A percentile compares a stretch with the other conserved stretches of the same genome.
phyloP scores from a whole-genome alignment of 1,140 invertebrate species.

The Philotrypesis tridentata region DNA sequence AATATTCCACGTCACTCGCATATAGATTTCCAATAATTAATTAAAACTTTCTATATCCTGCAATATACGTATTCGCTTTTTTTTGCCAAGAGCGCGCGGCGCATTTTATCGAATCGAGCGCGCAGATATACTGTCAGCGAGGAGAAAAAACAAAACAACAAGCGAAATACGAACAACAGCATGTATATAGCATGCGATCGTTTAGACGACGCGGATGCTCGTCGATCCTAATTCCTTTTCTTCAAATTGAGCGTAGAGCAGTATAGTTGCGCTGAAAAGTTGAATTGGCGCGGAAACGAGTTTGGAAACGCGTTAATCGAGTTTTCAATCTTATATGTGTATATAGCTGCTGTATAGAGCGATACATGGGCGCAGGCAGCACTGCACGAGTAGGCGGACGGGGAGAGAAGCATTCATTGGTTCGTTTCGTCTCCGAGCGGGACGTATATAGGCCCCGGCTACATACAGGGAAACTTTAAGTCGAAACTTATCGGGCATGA shows the following conservation, averaged over 20 bases:
- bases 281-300: conserved; percentile 55
- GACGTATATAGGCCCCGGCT: too few species aligned
- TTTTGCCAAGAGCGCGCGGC: too few species aligned
- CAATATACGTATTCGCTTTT: background rate
- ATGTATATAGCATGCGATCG: background rate
- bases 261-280: conserved; percentile 51
- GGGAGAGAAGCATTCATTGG: background rate
- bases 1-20: background rate
- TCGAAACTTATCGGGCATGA: background rate
- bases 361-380: too few species aligned
- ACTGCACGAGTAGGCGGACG: too few species aligned
- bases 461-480: background rate
- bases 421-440: background rate
- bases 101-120: background rate
- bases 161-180: background rate
- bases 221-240: conserved; percentile 15
- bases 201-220: background rate
- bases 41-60: background rate
- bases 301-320: conserved; percentile 56
- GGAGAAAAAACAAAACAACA: background rate
- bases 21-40: background rate
- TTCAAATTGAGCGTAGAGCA: background rate
- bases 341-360: background rate
- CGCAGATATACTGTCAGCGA: background rate
- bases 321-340: conserved; percentile 46